Base-by-base conservation (phyloP, 2,113 vertebrate species). In the Sphaerodactylus townsendi region DNA sequence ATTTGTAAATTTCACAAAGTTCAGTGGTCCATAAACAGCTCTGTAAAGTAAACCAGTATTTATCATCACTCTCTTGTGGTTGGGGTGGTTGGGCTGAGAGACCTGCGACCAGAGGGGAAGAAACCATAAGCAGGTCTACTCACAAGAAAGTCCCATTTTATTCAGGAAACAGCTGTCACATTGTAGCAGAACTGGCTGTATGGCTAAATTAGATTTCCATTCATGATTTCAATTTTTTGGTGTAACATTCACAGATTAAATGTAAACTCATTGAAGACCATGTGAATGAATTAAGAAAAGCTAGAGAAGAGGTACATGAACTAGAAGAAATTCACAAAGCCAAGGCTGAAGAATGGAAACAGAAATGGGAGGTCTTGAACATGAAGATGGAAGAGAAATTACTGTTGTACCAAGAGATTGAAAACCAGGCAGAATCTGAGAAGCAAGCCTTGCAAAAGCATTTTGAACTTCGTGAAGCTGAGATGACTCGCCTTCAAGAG, bases 271-370 rank as follows among this genome's bases (percentile, higher is more conserved):
- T 90, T 11, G 95, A 94, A 74, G 94, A 94, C 94, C 90, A 94
- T 44, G 37, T 87, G 72, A 90, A 90, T 33, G 86, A 95, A 53
- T 71, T 95, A 71, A 85, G 53, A 30, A 82, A 70, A 71, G 91
- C 96, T 21, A 93, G 93, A 79, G 92, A 96, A 70, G 89, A 92
- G 79, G 8, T 89, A 21, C 92, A 95, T 81, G 92, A 92, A 72
- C 44, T 95, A 79, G 89, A 93, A 65, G 30, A 62, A 10, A 86
- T 91, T 37, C 90, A 92, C 37, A 90, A 77, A 68, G 92, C 95
- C 48, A 95, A 86, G 77, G 95, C 96, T 85, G 93, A 95, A 17
- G 92, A 91, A 64, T 96, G 95, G 96, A 87, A 90, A 1, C 59
- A 7, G 82, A 62, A 81, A 13, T 84, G 71, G 0, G 91, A 95